A percentile compares a stretch with the other conserved stretches of the same genome.
Evolutionary conservation across 2,888 invertebrate genomes (phyloP).

Genomic region (Oscheius sp.): DNA sequence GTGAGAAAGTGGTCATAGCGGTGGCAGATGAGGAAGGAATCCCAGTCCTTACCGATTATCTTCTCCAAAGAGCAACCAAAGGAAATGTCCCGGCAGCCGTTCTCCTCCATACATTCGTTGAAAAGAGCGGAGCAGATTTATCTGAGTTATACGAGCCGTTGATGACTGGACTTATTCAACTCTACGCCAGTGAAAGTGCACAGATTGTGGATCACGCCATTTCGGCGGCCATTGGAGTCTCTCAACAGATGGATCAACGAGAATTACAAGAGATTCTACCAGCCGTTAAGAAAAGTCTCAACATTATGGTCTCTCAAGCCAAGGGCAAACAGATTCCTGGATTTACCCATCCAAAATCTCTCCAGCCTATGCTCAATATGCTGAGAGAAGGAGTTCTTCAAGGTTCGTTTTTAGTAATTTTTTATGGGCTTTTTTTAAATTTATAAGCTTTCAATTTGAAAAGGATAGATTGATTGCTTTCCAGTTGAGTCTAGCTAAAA

Average conservation of each 20-base stretch:
- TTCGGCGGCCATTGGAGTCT: conserved; percentile 89
- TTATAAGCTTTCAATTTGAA: too few relatives aligned
- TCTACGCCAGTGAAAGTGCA: conserved; percentile 83
- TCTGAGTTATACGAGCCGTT: conserved; percentile 46
- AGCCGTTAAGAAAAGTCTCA: conserved; percentile 42
- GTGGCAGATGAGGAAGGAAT: conserved; percentile 85
- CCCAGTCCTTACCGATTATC: conserved; percentile 84
- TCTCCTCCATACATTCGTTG: conserved; percentile 53
- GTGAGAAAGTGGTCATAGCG: conserved; percentile 81
- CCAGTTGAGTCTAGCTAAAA: too few relatives aligned
- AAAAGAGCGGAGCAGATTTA: conserved; percentile 42
- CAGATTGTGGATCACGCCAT: conserved; percentile 86
- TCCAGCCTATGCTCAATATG: conserved; percentile 89
- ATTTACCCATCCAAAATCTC: conserved; percentile 76
- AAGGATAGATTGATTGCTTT: too few relatives aligned
- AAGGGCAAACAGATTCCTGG: conserved; percentile 54
- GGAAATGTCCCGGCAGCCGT: conserved; percentile 82
- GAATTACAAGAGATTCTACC: conserved; percentile 34
- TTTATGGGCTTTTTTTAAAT: too few relatives aligned
- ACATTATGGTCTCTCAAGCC: conserved; percentile 38
- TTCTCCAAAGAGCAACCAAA: conserved; percentile 81
- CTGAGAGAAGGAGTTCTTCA: conserved; percentile 91
- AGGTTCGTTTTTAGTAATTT: conserved; percentile 14
- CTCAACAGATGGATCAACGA: conserved; percentile 74
- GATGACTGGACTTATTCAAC: conserved; percentile 50